These are phyloP conservation scores for Drosophila ficusphila DNA, from an alignment of 1,140 invertebrate genomes.

Conservation along the genomic window DNA sequence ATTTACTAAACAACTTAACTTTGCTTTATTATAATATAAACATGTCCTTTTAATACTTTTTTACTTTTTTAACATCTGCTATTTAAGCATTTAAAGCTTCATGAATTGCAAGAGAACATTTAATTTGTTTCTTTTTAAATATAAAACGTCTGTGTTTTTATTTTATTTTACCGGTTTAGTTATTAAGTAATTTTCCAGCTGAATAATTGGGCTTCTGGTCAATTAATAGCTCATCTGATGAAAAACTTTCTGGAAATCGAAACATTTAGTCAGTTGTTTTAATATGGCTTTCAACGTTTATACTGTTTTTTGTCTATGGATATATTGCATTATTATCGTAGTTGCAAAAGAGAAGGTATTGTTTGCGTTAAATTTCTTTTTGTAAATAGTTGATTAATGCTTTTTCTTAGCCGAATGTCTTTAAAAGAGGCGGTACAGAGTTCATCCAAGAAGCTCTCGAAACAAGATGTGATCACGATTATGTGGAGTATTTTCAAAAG, in stretches of 20 bases:
- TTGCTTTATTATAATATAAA: too few relatives aligned
- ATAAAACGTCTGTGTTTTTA: too few relatives aligned
- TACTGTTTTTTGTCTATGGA: background rate
- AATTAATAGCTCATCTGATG: constrained; percentile 37
- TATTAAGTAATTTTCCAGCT: background rate
- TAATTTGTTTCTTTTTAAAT: too few relatives aligned
- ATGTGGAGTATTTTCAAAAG: constrained; percentile 49
- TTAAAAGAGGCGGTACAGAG: background rate
- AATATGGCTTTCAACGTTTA: background rate
- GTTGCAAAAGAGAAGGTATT: background rate
- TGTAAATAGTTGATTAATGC: accelerated
- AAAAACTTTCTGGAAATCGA: background rate
- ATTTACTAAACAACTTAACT: too few relatives aligned
- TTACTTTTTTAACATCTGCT: too few relatives aligned
- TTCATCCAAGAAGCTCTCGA: constrained; percentile 19
- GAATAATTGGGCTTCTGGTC: background rate
- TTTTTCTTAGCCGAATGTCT: background rate
- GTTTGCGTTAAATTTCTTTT: too few relatives aligned
- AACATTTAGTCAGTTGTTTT: background rate
- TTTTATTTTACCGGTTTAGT: background rate
- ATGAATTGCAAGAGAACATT: too few relatives aligned
- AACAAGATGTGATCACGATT: constrained; percentile 43
- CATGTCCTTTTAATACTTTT: too few relatives aligned
- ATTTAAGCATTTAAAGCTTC: too few relatives aligned
- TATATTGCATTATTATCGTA: background rate